Base-by-base conservation (phyloP, 2,888 invertebrate species). In the Harmothoe impar region DNA sequence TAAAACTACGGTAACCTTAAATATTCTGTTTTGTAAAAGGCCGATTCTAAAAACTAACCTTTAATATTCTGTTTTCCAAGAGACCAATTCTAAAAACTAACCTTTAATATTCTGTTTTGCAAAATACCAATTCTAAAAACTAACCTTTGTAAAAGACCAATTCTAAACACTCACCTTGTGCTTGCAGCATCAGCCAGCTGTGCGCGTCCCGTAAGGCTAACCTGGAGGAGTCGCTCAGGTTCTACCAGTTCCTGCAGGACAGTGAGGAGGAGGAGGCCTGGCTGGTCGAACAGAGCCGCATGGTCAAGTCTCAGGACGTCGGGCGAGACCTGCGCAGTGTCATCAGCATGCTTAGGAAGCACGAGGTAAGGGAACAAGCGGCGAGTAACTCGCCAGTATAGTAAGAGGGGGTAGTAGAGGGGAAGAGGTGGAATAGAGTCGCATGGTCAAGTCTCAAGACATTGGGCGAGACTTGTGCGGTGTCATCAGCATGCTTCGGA, bases 261-360 rank as follows among this genome's bases (percentile, higher is more conserved):
- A 98, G 98, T 94, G 99, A 99, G 94, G 99, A 99, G 94, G 99
- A 99, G 96, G 99, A 99, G 96, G 97, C 98, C 0, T 99, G 99
- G 99, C 97, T 99, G 90, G 97, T 98, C 0, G 99, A 99, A 95
- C 99, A 98, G 95, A 98, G 99, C 95, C 97, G 98, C 7, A 98
- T 99, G 92, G 99, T 99, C 95, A 98, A 98, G 94, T 97, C 98
- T 0, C 98, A 98, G n/a, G 98, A 99, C 43, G 97, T 98, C 0
- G 98, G 99, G 0, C 99, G 99, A 96, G 99, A 99, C 96, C 96
- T 99, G 84, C 97, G 98, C 90, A 98, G 98, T 0, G 98, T 99
- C 10, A 97, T 98, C 54, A 98, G 98, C 56, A 96, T 99, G 90
- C 97, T 98, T 91, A 98, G 99, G 96, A 98, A 99, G 94, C 99